Evolutionary conservation across 2,797 vertebrate genomes (phyloP), one percentile per base, ranked within the genome.

Genomic region (Scyliorhinus canicula): DNA sequence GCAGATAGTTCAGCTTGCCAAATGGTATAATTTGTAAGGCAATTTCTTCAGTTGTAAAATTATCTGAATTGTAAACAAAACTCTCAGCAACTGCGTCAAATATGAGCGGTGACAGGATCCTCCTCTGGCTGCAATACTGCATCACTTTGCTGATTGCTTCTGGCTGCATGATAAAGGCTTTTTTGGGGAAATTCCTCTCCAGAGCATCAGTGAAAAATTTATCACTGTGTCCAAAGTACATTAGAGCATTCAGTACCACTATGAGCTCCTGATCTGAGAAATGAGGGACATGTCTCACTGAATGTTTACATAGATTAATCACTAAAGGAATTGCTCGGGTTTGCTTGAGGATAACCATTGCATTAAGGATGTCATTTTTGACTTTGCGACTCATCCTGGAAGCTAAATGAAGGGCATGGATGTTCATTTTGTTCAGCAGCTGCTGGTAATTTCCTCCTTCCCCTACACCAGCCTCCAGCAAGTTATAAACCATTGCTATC

Each of bases 1-100:
- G 98, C 35, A 98, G 95, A 95, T 99, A 99, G 90, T 98, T 98
- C 95, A 99, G 97, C 95, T 97, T 98, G 84, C 98, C 99, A 60
- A 99, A 98, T 0, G 98, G 97, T 95, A 97, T 95, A 21, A 99
- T 97, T 95, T 97, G 97, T 26, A 96, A 95, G 69, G 97, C 96
- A 95, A 99, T 97, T 96, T 99, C 98, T 86, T 96, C 95, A 1
- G 98, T 97, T 74, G 95, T 98, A 96, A 98, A 98, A 26, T 97
- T 97, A 26, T 98, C 98, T 0, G 98, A 97, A 52, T 96, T 96
- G 95, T 98, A 98, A 96, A 98, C 97, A 50, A 99, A 98, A 96
- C 96, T 96, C 96, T 99, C 98, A 0, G 99, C 98, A 0, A 98
- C 97, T 0, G 97, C 96, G 6, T 99, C 96, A 3, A 99, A 97